Percentiles rank a stretch among this genome's conserved stretches.
Evolutionary conservation across 1,140 invertebrate species (phyloP).

Genomic region (Heliconius nattereri): DNA sequence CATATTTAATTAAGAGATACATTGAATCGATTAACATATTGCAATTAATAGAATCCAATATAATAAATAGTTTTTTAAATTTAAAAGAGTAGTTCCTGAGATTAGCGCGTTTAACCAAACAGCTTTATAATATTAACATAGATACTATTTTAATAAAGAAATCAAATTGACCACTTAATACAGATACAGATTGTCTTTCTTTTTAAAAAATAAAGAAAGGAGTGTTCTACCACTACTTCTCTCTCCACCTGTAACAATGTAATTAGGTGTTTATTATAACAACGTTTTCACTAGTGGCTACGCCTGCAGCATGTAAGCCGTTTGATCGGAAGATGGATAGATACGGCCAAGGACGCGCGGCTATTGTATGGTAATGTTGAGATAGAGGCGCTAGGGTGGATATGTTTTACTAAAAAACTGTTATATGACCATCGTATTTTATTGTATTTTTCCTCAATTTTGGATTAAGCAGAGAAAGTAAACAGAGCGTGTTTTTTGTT

Average conservation of each 20-base stretch:
- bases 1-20: no score
- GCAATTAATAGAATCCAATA: no score
- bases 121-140: no score
- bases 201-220: not conserved
- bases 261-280: not conserved
- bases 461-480: not conserved
- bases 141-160: no score
- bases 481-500: no score
- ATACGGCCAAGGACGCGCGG: slow-evolving; percentile 57
- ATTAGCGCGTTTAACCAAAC: no score
- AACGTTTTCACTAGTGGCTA: slow-evolving; percentile 35
- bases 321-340: slow-evolving; percentile 56
- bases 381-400: slow-evolving; percentile 48
- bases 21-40: no score
- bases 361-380: slow-evolving; percentile 69
- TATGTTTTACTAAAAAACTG: not conserved
- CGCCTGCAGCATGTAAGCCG: slow-evolving; percentile 32
- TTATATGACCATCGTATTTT: not conserved
- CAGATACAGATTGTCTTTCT: no score
- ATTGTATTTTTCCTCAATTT: not conserved
- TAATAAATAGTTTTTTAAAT: no score
- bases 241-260: not conserved
- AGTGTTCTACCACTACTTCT: not conserved
- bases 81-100: no score
- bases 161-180: no score